These are phyloP conservation scores for Palythoa caribaeorum DNA, from an alignment of 92 coral and sea anemone genomes.

Conservation along the genomic window DNA sequence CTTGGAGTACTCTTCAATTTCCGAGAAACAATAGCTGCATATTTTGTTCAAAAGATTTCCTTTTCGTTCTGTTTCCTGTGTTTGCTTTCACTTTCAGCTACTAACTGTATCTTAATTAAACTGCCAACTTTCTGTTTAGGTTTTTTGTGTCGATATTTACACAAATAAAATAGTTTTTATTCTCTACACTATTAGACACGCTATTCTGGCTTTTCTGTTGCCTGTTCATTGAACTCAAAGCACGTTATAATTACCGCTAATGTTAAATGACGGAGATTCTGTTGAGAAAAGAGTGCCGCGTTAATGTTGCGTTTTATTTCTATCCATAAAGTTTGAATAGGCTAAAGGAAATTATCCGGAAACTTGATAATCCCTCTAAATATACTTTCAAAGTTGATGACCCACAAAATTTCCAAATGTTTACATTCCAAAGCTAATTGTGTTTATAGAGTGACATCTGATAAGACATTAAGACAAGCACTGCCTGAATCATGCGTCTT, in stretches of 20 bases:
- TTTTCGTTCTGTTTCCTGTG: constrained; percentile 32
- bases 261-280: not conserved
- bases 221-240: not conserved
- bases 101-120: constrained; percentile 48
- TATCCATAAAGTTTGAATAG: not conserved
- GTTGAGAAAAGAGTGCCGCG: not conserved
- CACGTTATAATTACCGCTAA: not conserved
- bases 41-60: constrained; percentile 20
- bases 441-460: constrained; percentile 12
- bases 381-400: not conserved
- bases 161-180: not conserved
- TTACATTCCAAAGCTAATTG: constrained; percentile 35
- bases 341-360: constrained; percentile 12
- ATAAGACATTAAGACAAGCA: not conserved
- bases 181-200: not conserved
- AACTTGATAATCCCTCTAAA: not conserved
- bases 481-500: not conserved
- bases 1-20: constrained; percentile 13
- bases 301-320: not conserved
- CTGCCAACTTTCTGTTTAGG: constrained; percentile 19
- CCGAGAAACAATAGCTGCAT: constrained; percentile 27
- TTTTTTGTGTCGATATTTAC: constrained; percentile 23
- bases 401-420: constrained; percentile 18
- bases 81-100: constrained; percentile 27
- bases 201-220: no score